phyloP scores from a whole-genome alignment of 2,113 vertebrate species.

The Carassius auratus region DNA sequence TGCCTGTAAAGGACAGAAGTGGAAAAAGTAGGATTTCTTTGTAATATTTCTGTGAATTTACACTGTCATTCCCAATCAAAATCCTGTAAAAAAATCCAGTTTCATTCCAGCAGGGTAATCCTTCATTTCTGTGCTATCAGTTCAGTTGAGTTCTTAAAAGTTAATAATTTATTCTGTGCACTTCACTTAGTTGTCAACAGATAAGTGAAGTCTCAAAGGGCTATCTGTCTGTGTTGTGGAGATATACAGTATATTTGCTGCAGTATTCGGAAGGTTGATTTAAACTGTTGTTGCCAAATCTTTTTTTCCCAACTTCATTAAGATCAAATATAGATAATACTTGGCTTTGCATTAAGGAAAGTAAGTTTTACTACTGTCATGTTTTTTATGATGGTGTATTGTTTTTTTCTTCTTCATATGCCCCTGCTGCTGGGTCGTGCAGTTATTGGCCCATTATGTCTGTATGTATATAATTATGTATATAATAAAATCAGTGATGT shows the following conservation, averaged over 20 bases:
- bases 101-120: not conserved
- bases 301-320: not conserved
- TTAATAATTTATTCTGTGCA: not conserved
- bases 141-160: not conserved
- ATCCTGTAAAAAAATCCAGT: not conserved
- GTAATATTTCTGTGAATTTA: not conserved
- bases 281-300: not conserved
- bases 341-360: not conserved
- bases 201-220: not conserved
- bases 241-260: not conserved
- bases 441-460: not conserved
- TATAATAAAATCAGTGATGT: slow-evolving; percentile 10
- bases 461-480: slow-evolving; percentile 11
- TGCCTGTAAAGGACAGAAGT: not conserved
- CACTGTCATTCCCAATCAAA: not conserved
- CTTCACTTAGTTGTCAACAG: not conserved
- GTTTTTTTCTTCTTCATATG: not conserved
- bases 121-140: not conserved
- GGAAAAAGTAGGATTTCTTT: not conserved
- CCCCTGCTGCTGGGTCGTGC: not conserved
- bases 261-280: not conserved
- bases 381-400: not conserved
- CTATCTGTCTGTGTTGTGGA: not conserved
- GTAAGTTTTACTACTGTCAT: not conserved
- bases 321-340: not conserved